These are phyloP conservation scores for Crenuchus spilurus DNA, from an alignment of 2,797 vertebrate genomes.

Conservation along the genomic window DNA sequence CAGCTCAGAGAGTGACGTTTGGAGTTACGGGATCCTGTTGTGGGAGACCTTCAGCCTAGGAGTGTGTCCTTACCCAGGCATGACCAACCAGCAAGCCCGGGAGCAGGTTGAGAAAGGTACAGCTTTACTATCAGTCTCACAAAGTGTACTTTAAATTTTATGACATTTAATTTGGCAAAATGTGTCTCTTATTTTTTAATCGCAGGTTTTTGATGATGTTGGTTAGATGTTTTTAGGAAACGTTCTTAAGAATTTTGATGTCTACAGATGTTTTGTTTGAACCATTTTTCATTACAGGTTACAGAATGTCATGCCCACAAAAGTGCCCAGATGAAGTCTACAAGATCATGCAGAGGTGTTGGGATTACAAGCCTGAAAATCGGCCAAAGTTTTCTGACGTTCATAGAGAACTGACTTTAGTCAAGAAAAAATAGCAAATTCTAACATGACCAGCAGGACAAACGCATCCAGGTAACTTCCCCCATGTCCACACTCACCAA, in stretches of 20 bases:
- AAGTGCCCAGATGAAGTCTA: constrained; percentile 95
- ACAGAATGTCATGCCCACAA: constrained; percentile 93
- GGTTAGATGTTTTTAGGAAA: no score
- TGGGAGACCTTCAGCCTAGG: constrained; percentile 98
- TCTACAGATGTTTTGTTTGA: not conserved
- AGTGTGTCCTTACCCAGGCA: constrained; percentile 94
- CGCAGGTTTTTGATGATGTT: no score
- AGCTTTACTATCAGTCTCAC: not conserved
- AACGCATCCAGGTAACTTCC: constrained; percentile 38
- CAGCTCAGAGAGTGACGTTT: constrained; percentile 95
- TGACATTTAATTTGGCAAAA: no score
- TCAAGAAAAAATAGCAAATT: constrained; percentile 85
- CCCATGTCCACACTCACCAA: constrained; percentile 60
- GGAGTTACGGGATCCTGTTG: constrained; percentile 95
- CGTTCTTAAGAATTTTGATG: no score
- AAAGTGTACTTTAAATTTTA: not conserved
- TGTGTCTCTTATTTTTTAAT: no score
- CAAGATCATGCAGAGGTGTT: constrained; percentile 93
- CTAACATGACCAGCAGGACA: not conserved
- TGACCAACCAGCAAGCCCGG: constrained; percentile 97
- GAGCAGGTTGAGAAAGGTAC: constrained; percentile 97
- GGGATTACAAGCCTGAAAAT: constrained; percentile 94
- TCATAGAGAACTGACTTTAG: constrained; percentile 84
- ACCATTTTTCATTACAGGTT: constrained; percentile 75
- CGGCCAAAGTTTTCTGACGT: constrained; percentile 91